phyloP scores from a whole-genome alignment of 2,113 vertebrate genomes.

The Guaruba guarouba region DNA sequence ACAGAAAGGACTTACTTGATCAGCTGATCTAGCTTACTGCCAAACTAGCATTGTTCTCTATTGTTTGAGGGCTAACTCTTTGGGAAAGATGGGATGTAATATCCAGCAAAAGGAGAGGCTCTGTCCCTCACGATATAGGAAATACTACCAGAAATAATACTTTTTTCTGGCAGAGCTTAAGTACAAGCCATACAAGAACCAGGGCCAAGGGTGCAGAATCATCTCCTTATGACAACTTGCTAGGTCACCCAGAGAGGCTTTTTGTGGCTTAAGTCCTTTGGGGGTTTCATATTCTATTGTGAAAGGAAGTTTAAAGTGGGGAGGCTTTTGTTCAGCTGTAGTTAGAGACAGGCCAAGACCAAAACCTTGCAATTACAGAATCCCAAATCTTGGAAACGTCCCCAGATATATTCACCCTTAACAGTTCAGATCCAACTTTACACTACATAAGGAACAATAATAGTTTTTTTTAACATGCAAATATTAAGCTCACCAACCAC shows the following conservation, averaged over 20 bases:
- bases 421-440: neutral
- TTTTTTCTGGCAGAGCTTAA: neutral
- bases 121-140: neutral
- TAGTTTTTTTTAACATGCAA: neutral
- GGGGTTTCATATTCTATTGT: neutral
- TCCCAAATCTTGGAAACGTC: neutral
- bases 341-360: neutral
- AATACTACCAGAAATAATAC: neutral
- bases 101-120: neutral
- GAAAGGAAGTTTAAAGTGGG: neutral
- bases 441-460: neutral
- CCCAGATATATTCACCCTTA: neutral
- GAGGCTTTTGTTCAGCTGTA: neutral
- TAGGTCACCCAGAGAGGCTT: neutral
- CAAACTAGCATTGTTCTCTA: neutral
- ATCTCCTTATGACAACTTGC: neutral
- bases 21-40: slow-evolving; percentile 7
- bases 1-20: neutral
- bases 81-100: neutral
- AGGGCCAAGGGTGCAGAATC: neutral
- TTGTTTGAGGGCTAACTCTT: neutral
- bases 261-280: neutral
- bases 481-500: neutral
- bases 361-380: slow-evolving; percentile 12
- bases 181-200: neutral